Evolutionary conservation across 2,113 vertebrate genomes (phyloP), one percentile per base, ranked within the genome.

Genomic region (Clarias gariepinus): DNA sequence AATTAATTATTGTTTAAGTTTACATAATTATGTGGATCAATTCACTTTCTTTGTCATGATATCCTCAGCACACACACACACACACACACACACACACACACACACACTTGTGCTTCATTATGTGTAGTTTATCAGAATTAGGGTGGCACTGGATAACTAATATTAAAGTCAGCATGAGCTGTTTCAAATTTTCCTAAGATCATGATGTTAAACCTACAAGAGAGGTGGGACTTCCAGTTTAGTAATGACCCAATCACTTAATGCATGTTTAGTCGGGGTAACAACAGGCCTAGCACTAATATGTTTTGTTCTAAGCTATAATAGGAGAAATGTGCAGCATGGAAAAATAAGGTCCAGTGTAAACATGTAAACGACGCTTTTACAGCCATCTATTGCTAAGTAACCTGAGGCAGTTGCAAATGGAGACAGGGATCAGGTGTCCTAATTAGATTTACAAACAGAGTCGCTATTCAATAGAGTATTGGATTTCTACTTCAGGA

Each of bases 391-490:
- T 77, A 87, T 86, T 89, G 89, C 89, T 58, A 28, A 60, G 94
- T 93, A 95, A 95, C 89, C 16, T 87, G 92, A 95, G 90, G 92
- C 33, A 89, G 25, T 85, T 87, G 83, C 89, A 88, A 87, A 88
- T 69, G 84, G 68, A 33, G 61, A 81, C 60, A 33, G 85, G 61
- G 36, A 89, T 95, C 93, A 88, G 23, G 81, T 95, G 86, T 94
- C 94, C 93, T 94, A 94, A 95, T 95, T 95, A 94, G 94, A 95
- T 93, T 93, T 93, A 93, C 92, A 93, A 93, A 93, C 92, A 85
- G 89, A 91, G 91, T 92, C 74, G 86, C 88, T 89, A 94, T 94
- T 94, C 94, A 92, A 68, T 83, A 86, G 86, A 79, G 91, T 93
- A 92, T 96, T 89, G 69, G 28, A 86, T 95, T 92, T 94, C 95